Evolutionary conservation across 2,797 vertebrate genomes (phyloP), one percentile per base, ranked within the genome.

Genomic region (Lindbergichthys nudifrons): DNA sequence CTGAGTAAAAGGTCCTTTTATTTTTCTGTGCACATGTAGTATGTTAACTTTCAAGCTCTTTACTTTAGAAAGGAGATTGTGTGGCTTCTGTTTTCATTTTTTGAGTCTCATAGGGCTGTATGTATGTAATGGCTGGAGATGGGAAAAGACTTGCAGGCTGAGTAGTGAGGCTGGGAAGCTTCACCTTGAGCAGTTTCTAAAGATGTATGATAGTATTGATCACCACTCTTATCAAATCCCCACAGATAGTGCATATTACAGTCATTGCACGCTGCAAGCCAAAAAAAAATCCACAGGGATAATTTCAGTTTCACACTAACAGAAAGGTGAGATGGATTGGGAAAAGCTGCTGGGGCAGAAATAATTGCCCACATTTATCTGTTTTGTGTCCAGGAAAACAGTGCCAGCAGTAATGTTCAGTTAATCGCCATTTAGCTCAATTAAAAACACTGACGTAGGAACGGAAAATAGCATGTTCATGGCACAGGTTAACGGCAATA

Each of bases 291-390:
- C 70, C 64, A 48, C 19, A 9, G 70, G 73, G 71, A 52, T 19
- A n/a, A 46, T 61, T 61, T 77, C 43, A 66, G 58, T 67, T 72
- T 65, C 47, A 69, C 65, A 47, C 60, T 59, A 51, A 18, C 58
- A 60, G 54, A 14, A 77, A 72, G 73, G 75, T 77, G 65, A 68
- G 63, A 47, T 68, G 36, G 62, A 63, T 77, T 57, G 42, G 70
- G 53, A 50, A 14, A 48, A 76, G 65, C 75, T 52, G 65, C 66
- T 43, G 70, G 58, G 71, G 57, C 41, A 66, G 69, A 77, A 79
- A 75, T 81, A 81, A 85, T 81, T 77, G 66, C 65, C 26, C 65
- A 66, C 75, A 80, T 83, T 77, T 70, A 75, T 81, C 70, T 73
- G 80, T 53, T 75, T 58, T 74, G 65, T 75, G 70, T 77, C 46